Percentiles rank a stretch among this genome's conserved stretches.
These are phyloP conservation scores for Eurytoma californica DNA, from an alignment of 2,888 invertebrate species.

Conservation along the genomic window DNA sequence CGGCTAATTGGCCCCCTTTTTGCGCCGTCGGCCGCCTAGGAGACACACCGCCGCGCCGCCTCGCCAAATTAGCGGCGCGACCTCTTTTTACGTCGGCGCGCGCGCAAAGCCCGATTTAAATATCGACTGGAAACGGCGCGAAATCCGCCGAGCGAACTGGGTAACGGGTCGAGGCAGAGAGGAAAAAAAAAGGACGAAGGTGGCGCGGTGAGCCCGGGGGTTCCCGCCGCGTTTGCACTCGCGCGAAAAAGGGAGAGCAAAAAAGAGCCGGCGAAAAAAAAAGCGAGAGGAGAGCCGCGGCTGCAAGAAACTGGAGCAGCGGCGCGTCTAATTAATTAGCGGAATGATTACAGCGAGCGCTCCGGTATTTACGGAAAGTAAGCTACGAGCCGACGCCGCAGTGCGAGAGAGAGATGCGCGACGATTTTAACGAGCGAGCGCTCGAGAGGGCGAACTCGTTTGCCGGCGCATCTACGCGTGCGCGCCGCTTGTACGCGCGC, in stretches of 20 bases:
- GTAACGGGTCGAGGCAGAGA: too few species aligned
- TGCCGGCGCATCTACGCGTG: neutral
- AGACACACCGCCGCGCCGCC: constrained; percentile 2
- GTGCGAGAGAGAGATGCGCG: constrained; percentile 46
- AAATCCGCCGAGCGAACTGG: too few species aligned
- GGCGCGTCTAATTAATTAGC: constrained; percentile 54
- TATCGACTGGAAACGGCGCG: constrained; percentile 14
- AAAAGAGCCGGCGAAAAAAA: neutral
- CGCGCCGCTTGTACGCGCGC: neutral
- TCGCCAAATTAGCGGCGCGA: neutral
- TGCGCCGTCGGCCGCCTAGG: neutral
- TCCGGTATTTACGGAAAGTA: constrained; percentile 47
- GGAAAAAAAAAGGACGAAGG: too few species aligned
- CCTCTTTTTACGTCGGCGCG: neutral
- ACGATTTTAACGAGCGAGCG: constrained; percentile 54
- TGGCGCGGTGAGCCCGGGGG: too few species aligned
- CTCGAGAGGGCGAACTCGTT: constrained; percentile 24
- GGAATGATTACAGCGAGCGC: constrained; percentile 49
- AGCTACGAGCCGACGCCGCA: neutral
- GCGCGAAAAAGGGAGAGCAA: neutral
- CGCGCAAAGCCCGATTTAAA: constrained; percentile 34
- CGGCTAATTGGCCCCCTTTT: constrained; percentile 42
- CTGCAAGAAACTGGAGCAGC: constrained; percentile 36
- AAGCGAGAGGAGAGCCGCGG: neutral
- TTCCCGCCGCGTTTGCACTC: too few species aligned